A percentile compares a stretch with the other conserved stretches of the same genome.
phyloP scores from a whole-genome alignment of 1,140 invertebrate genomes.

The Stegodyphus dumicola region DNA sequence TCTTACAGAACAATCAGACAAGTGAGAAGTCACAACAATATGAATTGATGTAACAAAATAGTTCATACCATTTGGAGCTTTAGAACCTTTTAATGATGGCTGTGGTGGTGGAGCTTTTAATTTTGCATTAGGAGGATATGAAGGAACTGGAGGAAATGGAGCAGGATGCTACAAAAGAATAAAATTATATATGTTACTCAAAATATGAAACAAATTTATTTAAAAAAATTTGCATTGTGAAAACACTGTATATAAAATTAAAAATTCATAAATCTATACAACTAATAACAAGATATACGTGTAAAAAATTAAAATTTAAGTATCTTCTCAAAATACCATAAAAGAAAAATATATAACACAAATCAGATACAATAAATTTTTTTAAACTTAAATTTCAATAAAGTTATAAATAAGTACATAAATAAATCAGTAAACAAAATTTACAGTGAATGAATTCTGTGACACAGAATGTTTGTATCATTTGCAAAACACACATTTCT shows the following conservation, averaged over 20 bases:
- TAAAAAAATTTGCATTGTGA: neutral
- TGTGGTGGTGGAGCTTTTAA: conserved; percentile 33
- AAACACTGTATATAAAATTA: neutral
- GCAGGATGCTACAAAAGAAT: conserved; percentile 55
- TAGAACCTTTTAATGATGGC: conserved; percentile 42
- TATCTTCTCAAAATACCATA: neutral
- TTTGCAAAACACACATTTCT: no score
- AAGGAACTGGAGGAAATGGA: conserved; percentile 34
- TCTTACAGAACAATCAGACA: no score
- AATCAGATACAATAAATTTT: neutral
- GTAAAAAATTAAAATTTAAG: neutral
- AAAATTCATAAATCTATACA: neutral
- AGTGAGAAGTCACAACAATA: no score
- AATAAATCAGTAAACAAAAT: neutral
- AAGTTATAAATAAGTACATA: neutral
- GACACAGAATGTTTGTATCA: no score
- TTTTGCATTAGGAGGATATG: conserved; percentile 9
- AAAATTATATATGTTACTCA: neutral
- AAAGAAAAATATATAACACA: neutral
- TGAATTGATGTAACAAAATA: neutral
- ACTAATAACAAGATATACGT: neutral
- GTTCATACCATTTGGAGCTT: conserved; percentile 3
- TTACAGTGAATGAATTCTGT: no score
- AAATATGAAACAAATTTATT: neutral
- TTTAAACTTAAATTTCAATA: neutral